These are phyloP conservation scores for Toxonevra muliebris DNA, from an alignment of 2,888 invertebrate genomes.

Conservation along the genomic window DNA sequence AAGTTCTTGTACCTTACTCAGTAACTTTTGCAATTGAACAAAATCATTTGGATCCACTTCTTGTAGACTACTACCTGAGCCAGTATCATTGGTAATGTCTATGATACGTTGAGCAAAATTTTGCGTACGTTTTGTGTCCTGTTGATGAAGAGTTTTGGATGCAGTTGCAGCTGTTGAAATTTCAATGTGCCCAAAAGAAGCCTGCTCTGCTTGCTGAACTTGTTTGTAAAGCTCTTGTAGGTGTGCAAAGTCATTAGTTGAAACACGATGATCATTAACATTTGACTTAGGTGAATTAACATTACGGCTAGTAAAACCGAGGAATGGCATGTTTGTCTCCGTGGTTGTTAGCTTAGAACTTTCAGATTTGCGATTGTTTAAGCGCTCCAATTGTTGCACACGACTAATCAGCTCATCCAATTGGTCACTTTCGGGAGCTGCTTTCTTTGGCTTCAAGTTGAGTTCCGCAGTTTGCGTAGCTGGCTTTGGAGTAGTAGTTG, in stretches of 20 bases:
- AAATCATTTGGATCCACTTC: conserved; percentile 67
- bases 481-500: conserved; percentile 18
- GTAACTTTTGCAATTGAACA: conserved; percentile 65
- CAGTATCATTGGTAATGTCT: conserved; percentile 53
- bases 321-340: conserved; percentile 33
- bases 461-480: conserved; percentile 36
- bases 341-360: conserved; percentile 28
- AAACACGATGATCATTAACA: conserved; percentile 33
- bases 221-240: conserved; percentile 50
- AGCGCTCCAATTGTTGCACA: conserved; percentile 61
- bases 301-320: conserved; percentile 54
- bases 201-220: conserved; percentile 36
- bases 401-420: conserved; percentile 66
- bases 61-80: conserved; percentile 46
- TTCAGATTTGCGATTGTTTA: conserved; percentile 39
- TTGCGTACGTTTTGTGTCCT: conserved; percentile 35
- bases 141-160: conserved; percentile 38
- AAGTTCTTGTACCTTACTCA: conserved; percentile 65
- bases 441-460: conserved; percentile 38
- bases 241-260: conserved; percentile 56
- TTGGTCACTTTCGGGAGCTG: conserved; percentile 64
- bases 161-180: conserved; percentile 56
- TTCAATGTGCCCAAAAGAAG: conserved; percentile 44
- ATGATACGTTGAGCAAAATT: conserved; percentile 47
- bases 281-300: conserved; percentile 39